Base-by-base conservation (phyloP, 2,113 vertebrate species). In the Hemichromis elongatus region DNA sequence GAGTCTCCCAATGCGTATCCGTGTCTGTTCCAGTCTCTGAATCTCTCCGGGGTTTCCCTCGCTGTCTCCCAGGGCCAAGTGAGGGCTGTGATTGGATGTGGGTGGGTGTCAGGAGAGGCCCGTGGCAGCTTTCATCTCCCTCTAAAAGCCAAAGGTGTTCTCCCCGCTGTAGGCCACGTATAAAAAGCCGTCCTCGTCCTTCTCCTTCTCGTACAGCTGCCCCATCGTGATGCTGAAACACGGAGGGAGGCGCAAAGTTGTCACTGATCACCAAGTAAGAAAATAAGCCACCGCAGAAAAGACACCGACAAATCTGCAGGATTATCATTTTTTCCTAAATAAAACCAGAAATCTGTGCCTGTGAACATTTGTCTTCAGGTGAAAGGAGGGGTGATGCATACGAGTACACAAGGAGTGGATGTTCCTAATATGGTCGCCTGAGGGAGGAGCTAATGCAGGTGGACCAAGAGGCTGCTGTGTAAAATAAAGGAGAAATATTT, bases 161-260 rank as follows among this genome's bases (percentile, higher is more conserved):
- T 99, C 98, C 92, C 98, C 98, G 47, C 98, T 99, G 97, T 99
- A 99, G 88, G 98, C 98, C 95, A 99, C 98, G 5, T 99, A 99
- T 91, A 99, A 96, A 94, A 99, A 99, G 89, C 98, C 98, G 35
- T 99, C 98, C 92, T 99, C 98, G 42, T 99, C 98, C 92, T 98
- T 98, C 93, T 99, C 98, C 93, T 99, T 99, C 93, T 99, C 98
- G 10, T 99, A 99, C 90, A 99, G 97, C 90, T 99, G 98, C 92
- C 98, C 98, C 98, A 99, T 99, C 45, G 98, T 99, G 95, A 99
- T 95, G 95, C 98, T 99, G 96, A 79, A 96, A 84, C 56, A 90
- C 6, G 37, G 66, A 70, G 13, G 66, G 37, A 70, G 37, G 45
- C 3, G 37, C n/a, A 16, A 26, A 7, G 2, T 0, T 1, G 14